Evolutionary conservation across 2,888 invertebrate species (phyloP).

Genomic region (Platycheirus albimanus): DNA sequence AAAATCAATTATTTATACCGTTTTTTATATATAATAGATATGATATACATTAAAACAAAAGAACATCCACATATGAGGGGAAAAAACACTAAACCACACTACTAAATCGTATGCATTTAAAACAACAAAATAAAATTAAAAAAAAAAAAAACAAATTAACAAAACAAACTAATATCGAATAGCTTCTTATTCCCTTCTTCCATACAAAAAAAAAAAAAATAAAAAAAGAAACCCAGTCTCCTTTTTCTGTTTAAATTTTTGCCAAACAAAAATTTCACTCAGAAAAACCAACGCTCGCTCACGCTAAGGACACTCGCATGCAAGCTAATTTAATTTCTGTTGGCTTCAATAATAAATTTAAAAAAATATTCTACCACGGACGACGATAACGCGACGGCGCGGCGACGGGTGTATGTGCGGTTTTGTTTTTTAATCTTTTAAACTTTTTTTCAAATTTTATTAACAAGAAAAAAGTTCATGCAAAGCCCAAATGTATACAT

Average conservation of each 20-base stretch:
- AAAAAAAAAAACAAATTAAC: constrained; percentile 45
- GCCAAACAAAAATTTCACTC: constrained; percentile 18
- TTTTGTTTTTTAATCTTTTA: constrained; percentile 41
- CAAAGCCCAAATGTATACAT: constrained; percentile 66
- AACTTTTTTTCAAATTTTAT: constrained; percentile 28
- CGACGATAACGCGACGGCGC: not conserved
- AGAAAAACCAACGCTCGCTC: constrained; percentile 10
- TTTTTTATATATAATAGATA: constrained; percentile 57
- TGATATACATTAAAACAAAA: constrained; percentile 57
- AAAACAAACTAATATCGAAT: constrained; percentile 51
- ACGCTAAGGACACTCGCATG: constrained; percentile 55
- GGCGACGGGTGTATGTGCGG: constrained; percentile 43
- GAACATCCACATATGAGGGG: constrained; percentile 36
- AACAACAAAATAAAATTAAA: constrained; percentile 37
- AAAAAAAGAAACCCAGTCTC: constrained; percentile 36
- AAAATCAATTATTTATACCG: constrained; percentile 53
- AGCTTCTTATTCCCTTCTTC: constrained; percentile 51
- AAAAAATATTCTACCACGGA: constrained; percentile 1
- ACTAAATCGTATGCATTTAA: constrained; percentile 70
- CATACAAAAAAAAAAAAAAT: not conserved
- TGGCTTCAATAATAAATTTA: constrained; percentile 11
- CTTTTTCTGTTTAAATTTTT: constrained; percentile 50
- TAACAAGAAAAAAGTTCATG: constrained; percentile 55
- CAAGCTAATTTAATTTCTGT: constrained; percentile 15
- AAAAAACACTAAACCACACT: constrained; percentile 60